These are phyloP conservation scores for Drosophila quinaria DNA, from an alignment of 2,888 invertebrate species.

Conservation along the genomic window DNA sequence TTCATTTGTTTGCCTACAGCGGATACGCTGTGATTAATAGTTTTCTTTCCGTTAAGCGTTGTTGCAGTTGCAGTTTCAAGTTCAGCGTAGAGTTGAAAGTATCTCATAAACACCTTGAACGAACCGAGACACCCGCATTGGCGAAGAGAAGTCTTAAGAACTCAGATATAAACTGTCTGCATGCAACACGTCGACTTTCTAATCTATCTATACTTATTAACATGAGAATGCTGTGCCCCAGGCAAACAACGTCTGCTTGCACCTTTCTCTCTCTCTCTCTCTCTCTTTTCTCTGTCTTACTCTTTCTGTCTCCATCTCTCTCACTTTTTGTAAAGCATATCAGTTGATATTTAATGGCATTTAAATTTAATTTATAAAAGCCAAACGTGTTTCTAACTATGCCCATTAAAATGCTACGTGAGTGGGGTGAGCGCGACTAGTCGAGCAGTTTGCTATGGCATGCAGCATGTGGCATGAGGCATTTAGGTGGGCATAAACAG, in stretches of 20 bases:
- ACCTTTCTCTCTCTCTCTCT: conserved; percentile 35
- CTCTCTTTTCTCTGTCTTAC: conserved; percentile 18
- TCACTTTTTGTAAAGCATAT: conserved; percentile 42
- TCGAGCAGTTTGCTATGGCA: conserved; percentile 11
- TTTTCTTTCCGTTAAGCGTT: conserved; percentile 34
- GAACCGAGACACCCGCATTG: conserved; percentile 39
- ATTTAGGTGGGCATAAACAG: conserved; percentile 46
- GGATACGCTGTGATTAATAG: conserved; percentile 66
- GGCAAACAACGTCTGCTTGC: conserved; percentile 33
- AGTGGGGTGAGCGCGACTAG: conserved; percentile 1
- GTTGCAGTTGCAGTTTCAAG: conserved; percentile 60
- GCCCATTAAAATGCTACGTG: conserved; percentile 38
- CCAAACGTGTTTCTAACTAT: conserved; percentile 69
- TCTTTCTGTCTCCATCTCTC: conserved; percentile 22
- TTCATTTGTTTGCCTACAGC: conserved; percentile 57
- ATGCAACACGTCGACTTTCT: conserved; percentile 18
- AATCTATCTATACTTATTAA: conserved; percentile 49
- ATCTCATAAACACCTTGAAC: conserved; percentile 60
- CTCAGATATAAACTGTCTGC: conserved; percentile 8
- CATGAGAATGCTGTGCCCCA: conserved; percentile 49
- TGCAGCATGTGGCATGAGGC: conserved; percentile 12
- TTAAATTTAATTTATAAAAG: conserved; percentile 75
- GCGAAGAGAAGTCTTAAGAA: conserved; percentile 6
- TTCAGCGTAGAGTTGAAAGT: conserved; percentile 45
- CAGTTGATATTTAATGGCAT: conserved; percentile 68